These are phyloP conservation scores for Oikopleura albicans DNA, from an alignment of 23 tunicate genomes.

Conservation along the genomic window DNA sequence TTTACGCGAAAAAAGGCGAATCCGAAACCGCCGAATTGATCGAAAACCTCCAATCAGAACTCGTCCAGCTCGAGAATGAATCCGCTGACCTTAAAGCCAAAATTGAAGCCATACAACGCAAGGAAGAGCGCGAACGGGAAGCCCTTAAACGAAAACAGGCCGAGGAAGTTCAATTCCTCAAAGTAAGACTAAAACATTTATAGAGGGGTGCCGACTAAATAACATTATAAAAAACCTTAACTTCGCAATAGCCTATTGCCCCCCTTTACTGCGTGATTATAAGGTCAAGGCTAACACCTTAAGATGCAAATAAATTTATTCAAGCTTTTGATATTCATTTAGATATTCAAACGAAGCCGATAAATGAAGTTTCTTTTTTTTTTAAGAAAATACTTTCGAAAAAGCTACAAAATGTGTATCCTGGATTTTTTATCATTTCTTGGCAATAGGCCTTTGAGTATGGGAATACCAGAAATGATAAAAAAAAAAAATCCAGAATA, in stretches of 20 bases:
- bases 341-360: too few species aligned
- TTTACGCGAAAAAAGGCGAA: constrained; percentile 90
- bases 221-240: not conserved
- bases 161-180: constrained; percentile 95
- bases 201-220: not conserved
- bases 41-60: constrained; percentile 20
- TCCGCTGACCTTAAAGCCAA: constrained; percentile 84
- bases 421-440: too few species aligned
- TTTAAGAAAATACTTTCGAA: too few species aligned
- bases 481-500: too few species aligned
- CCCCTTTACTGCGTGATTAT: not conserved
- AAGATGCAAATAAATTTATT: not conserved
- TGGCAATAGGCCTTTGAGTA: too few species aligned
- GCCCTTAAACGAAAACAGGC: constrained; percentile 90
- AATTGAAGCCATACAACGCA: constrained; percentile 79
- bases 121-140: constrained; percentile 73
- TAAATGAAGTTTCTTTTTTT: too few species aligned
- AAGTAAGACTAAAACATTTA: constrained; percentile 28
- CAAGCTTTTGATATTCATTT: too few species aligned
- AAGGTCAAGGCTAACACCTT: not conserved
- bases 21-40: constrained; percentile 82
- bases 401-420: too few species aligned
- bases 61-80: constrained; percentile 57
- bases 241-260: not conserved
- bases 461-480: too few species aligned